These are phyloP conservation scores for Enhydra lutris DNA, from an alignment of 2,113 vertebrate species.

Conservation along the genomic window DNA sequence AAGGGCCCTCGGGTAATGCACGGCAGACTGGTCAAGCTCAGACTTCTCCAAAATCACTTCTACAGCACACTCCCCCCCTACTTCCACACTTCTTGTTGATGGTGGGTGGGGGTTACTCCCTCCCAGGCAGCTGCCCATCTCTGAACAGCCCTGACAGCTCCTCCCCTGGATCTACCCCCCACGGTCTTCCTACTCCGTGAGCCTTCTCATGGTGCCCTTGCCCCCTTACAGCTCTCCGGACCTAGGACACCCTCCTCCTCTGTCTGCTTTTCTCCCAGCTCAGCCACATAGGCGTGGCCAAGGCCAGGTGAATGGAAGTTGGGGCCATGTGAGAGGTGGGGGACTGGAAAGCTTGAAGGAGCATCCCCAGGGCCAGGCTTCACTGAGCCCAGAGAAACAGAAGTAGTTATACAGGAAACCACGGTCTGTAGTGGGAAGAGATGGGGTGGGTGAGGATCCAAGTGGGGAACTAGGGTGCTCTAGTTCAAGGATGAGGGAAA, in stretches of 20 bases:
- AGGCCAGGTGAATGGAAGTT: background rate
- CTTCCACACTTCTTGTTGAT: background rate
- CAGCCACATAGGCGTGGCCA: background rate
- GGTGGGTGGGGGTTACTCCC: background rate
- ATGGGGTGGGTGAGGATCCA: background rate
- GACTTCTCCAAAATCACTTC: background rate
- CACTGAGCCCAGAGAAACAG: background rate
- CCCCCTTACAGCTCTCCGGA: background rate
- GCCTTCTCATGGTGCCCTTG: background rate
- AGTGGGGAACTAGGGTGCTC: background rate
- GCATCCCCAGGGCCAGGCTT: background rate
- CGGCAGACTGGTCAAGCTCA: background rate
- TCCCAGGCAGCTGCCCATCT: background rate
- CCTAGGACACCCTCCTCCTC: background rate
- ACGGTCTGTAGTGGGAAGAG: background rate
- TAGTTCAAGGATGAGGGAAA: background rate
- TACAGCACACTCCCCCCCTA: accelerated
- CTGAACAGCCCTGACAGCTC: background rate
- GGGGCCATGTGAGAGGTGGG: too few relatives aligned
- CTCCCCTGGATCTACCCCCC: too few relatives aligned
- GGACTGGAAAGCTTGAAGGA: background rate
- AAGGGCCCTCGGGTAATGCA: background rate
- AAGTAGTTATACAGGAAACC: background rate
- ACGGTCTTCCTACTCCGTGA: accelerated
- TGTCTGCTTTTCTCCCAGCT: background rate